Base-by-base conservation (phyloP, 2,113 vertebrate genomes). In the Cebidichthys violaceus region DNA sequence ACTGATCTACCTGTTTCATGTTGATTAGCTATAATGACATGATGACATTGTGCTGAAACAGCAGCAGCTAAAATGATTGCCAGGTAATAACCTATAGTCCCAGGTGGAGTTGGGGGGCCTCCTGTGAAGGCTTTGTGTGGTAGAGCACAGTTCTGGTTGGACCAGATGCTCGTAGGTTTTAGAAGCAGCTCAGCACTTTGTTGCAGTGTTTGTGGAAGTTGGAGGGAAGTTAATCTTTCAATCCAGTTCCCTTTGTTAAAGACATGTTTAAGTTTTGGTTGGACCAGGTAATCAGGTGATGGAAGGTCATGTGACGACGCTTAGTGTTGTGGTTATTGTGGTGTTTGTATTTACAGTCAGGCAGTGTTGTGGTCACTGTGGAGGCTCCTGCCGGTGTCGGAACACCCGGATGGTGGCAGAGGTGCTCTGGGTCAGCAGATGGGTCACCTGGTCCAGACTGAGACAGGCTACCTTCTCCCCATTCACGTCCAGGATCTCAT, bases 401-500 rank as follows among this genome's bases (percentile, higher is more conserved):
- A 97, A 94, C 61, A 98, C 93, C 0, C 97, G 94, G 11, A 98
- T 35, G 0, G 93, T 94, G 61, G 96, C 82, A 0, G 67, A 94
- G 75, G 93, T 86, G 0, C 89, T 91, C 31, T 47, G 88, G 10
- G 92, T 90, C 90, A 98, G 93, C 60, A 97, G 89, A 35, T 93
- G 71, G 0, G 75, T 92, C 77, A 98, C 88, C 15, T 93, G 91
- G 55, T 95, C 87, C 88, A 97, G 79, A 81, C 94, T 96, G 70
- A 97, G 93, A 11, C 93, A 92, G 0, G 95, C 94, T 6, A 98
- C 97, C 0, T 96, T 96, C 35, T 88, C 92, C 0, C 96, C 96
- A 0, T 97, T 96, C 41, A 98, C 95, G 89, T 98, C 97, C 24
- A 98, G 92, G 89, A 98, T 96, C 93, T 98, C 96, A 0, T 98